These are phyloP conservation scores for Miniopterus natalensis DNA, from an alignment of 2,113 vertebrate species.

Conservation along the genomic window DNA sequence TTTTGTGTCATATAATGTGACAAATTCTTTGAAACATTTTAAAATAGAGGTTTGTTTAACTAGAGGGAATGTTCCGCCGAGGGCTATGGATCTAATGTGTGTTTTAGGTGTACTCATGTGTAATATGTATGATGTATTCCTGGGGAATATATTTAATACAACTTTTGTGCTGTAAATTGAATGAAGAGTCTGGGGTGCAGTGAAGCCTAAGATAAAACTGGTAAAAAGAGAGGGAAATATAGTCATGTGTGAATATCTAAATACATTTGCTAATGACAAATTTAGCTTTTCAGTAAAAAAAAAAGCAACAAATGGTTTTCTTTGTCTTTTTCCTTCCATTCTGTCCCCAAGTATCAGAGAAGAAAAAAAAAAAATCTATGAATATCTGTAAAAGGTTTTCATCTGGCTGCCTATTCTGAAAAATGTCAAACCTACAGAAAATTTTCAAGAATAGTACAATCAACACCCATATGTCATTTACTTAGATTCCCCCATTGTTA, in stretches of 20 bases:
- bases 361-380: neutral
- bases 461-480: slow-evolving; percentile 62
- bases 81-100: neutral
- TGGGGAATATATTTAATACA: neutral
- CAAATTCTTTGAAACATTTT: slow-evolving; percentile 26
- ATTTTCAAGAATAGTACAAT: slow-evolving; percentile 68
- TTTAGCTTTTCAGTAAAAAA: slow-evolving; percentile 10
- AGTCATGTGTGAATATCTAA: neutral
- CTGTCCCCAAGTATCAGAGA: neutral
- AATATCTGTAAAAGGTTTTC: slow-evolving; percentile 49
- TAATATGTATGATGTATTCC: neutral
- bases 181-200: neutral
- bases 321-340: neutral
- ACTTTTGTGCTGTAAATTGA: slow-evolving; percentile 10
- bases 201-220: neutral
- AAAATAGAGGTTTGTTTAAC: slow-evolving; percentile 14
- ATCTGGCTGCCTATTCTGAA: slow-evolving; percentile 47
- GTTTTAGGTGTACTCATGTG: neutral
- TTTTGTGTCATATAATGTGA: neutral
- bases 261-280: slow-evolving; percentile 19
- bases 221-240: neutral
- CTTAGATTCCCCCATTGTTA: slow-evolving; percentile 51
- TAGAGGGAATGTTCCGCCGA: slow-evolving; percentile 10
- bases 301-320: neutral
- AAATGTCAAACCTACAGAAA: slow-evolving; percentile 75